Evolutionary conservation across 2,113 vertebrate species (phyloP), one percentile per base, ranked within the genome.

Genomic region (Oreochromis aureus): DNA sequence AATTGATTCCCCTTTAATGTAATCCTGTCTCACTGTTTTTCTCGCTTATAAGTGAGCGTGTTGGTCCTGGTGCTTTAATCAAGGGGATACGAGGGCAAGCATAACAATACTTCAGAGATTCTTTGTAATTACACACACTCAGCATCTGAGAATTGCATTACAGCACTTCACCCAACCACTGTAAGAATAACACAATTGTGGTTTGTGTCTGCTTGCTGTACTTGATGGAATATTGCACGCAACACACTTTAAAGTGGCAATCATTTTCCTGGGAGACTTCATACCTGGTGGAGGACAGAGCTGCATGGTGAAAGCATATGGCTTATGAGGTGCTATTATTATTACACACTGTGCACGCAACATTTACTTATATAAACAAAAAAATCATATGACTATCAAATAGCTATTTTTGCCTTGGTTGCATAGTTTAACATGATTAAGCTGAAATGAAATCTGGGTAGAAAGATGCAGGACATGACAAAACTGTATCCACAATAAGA

Each of bases 1-100:
- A 82, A 92, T 91, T 86, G 87, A 92, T 94, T 88, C 22, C 6
- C 11, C 61, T 76, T n/a, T 88, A 87, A 89, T 91, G 53, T 84
- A 84, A 90, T 90, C 63, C 54, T 58, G 53, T 71, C 51, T 53
- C 51, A 27, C 69, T 78, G 11, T 87, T 80, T n/a, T 56, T 81
- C 84, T 87, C 56, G 80, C 85, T 59, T 82, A 56, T 89, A 82
- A 83, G 82, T 66, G 80, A 84, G 32, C 69, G 66, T 32, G 54
- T 59, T 55, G 53, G 53, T 87, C 78, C 53, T 59, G 46, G 53
- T 3, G 13, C 7, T 89, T 86, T 83, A 83, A 80, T 89, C 18
- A 2, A 55, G 83, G 87, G 83, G 59, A 78, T 93, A 80, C 80
- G 19, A 66, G 86, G 48, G 69, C 59, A 83, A 53, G 32, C 55